Base-by-base conservation (phyloP, 2,888 invertebrate species). In the Campoplex capitator region DNA sequence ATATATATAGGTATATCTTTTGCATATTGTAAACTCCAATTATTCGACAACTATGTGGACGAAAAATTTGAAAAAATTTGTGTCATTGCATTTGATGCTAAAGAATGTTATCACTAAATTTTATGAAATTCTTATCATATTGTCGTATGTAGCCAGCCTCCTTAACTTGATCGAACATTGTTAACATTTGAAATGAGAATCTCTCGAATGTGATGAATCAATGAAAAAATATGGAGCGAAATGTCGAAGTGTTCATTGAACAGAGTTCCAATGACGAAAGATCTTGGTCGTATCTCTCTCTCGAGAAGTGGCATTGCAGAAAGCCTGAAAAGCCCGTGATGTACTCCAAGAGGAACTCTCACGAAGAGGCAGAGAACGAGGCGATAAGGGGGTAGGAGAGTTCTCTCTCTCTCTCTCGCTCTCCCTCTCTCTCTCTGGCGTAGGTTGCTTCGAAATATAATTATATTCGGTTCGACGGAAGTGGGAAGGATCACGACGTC, bases 391-490 rank as follows among this genome's bases (percentile, higher is more conserved):
- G 74, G 56, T 67, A 71, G 76, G 76, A 54, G 76, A 23, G 23
- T 23, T 23, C 6, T 38, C 38, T 6, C 38, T 38, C 23, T 42
- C 65, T 51, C 73, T 73, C 6, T 38, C 38, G 0, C 38, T 38
- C 23, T 42, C 23, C 0, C 6, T 38, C 38, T 1, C 38, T 38
- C 23, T 42, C 65, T 51, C 73, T 73, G 38, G 51, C 32, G 71
- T 28, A 45, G 56, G 73, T 77, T 84, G 80, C 85, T 87, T 65
- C 81, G 87, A 84, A 85, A 87, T 77, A 86, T 86, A 86, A 88
- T 87, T 83, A 87, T 87, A 87, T 84, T 88, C 79, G 81, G 67
- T 83, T 83, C 62, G 68, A 48, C 88, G 88, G 88, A 88, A 87
- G 87, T 88, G 87, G 87, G 85, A 88, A 88, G 87, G 58, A 88